phyloP scores from a whole-genome alignment of 2,797 vertebrate species.

The Labeo calbasu region DNA sequence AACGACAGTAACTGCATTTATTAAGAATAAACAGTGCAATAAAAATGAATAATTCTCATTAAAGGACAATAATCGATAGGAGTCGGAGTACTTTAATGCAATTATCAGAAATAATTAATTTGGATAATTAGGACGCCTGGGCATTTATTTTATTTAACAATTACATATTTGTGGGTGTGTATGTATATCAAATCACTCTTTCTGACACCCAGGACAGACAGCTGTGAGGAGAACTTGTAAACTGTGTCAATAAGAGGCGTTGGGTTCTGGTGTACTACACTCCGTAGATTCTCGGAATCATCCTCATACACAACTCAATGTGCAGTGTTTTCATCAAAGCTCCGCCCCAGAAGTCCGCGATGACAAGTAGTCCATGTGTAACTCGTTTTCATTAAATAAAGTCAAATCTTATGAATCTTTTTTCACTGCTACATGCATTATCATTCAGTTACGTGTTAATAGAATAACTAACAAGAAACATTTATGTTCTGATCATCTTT shows the following conservation, averaged over 20 bases:
- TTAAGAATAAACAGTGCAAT: not conserved
- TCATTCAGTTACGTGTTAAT: not conserved
- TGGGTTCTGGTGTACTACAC: not conserved
- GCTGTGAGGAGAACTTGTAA: not conserved
- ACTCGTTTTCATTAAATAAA: not conserved
- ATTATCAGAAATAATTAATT: not conserved
- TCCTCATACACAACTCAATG: not conserved
- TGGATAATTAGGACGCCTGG: not conserved
- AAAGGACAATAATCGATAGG: not conserved
- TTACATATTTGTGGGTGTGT: not conserved
- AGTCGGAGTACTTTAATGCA: not conserved
- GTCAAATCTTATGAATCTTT: not conserved
- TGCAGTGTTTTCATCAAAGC: conserved; percentile 22
- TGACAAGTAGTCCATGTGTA: conserved; percentile 44
- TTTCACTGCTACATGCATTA: not conserved
- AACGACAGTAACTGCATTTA: not conserved
- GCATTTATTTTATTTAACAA: not conserved
- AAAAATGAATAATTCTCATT: not conserved
- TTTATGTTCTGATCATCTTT: not conserved
- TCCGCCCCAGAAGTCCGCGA: conserved; percentile 50
- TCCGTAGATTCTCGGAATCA: not conserved
- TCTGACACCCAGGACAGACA: not conserved
- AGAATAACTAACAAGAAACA: not conserved
- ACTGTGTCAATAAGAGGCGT: not conserved
- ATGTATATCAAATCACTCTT: not conserved